Percentiles rank a stretch among this genome's conserved stretches.
phyloP scores from a whole-genome alignment of 1,140 invertebrate species.

The Hesperophylax magnus region DNA sequence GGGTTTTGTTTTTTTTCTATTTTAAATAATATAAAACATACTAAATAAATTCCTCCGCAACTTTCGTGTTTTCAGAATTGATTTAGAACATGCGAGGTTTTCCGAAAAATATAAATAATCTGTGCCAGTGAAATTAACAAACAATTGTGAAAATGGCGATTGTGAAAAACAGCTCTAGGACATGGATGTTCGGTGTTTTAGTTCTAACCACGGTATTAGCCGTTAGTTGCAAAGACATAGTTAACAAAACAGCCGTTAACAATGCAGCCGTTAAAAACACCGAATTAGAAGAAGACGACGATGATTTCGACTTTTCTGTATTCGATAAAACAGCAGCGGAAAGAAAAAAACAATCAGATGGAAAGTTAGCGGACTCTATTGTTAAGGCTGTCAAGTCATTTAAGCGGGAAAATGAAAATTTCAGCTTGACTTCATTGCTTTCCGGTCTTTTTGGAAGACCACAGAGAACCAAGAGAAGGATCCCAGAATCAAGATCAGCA shows the following conservation, averaged over 20 bases:
- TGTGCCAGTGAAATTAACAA: too few species aligned
- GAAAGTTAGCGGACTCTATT: slow-evolving; percentile 45
- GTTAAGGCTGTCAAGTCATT: slow-evolving; percentile 43
- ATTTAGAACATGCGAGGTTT: too few species aligned
- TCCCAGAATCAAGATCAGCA: slow-evolving; percentile 18
- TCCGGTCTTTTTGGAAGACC: slow-evolving; percentile 4
- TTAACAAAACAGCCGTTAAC: neutral
- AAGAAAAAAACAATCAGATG: slow-evolving; percentile 36
- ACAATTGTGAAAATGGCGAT: slow-evolving; percentile 19
- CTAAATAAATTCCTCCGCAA: too few species aligned
- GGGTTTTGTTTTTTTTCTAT: too few species aligned
- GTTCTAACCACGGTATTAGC: slow-evolving; percentile 14
- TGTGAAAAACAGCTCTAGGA: neutral
- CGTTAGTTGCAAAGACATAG: neutral
- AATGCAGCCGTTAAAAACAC: neutral
- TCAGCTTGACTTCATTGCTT: slow-evolving; percentile 41
- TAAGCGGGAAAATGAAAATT: slow-evolving; percentile 21
- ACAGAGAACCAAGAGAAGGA: slow-evolving; percentile 18
- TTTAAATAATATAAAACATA: too few species aligned
- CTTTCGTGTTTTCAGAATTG: too few species aligned
- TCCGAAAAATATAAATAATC: too few species aligned
- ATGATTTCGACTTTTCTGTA: slow-evolving; percentile 50
- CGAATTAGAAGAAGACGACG: slow-evolving; percentile 40
- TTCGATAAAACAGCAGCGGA: slow-evolving; percentile 42
- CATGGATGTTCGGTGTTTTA: slow-evolving; percentile 24